These are phyloP conservation scores for Dascillus cervinus DNA, from an alignment of 2,888 invertebrate species.

Conservation along the genomic window DNA sequence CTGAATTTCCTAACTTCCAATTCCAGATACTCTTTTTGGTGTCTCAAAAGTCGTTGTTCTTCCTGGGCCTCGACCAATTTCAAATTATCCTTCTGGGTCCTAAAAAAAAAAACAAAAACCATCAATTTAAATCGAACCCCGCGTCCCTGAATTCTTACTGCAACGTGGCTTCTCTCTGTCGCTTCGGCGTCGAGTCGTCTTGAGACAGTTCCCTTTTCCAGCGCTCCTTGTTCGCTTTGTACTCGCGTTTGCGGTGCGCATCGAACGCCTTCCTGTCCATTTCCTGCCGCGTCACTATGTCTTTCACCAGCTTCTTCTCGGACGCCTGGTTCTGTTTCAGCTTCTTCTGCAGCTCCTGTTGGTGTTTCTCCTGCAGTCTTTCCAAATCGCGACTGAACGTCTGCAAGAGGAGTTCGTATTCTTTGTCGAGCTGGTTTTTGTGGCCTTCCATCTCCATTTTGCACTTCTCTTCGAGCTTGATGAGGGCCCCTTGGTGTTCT, in stretches of 20 bases:
- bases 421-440: constrained; percentile 90
- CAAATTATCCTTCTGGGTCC: constrained; percentile 84
- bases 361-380: constrained; percentile 72
- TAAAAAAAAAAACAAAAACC: constrained; percentile 27
- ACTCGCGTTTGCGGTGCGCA: constrained; percentile 91
- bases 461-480: constrained; percentile 91
- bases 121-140: background rate
- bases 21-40: constrained; percentile 86
- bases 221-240: constrained; percentile 91
- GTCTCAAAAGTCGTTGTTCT: constrained; percentile 77
- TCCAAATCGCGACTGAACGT: constrained; percentile 90
- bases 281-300: constrained; percentile 83
- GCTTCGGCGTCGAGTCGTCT: constrained; percentile 86
- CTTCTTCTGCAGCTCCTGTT: constrained; percentile 71
- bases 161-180: constrained; percentile 82
- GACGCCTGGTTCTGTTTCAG: constrained; percentile 79
- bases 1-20: constrained; percentile 88
- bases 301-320: constrained; percentile 90
- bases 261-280: constrained; percentile 88
- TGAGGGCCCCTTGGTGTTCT: constrained; percentile 92
- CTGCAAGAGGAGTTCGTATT: constrained; percentile 88
- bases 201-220: constrained; percentile 91
- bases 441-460: constrained; percentile 96
- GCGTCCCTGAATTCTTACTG: constrained; percentile 49
- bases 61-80: constrained; percentile 88